Conservation (phyloP, 1,140 invertebrate genomes). For the Formica exsecta region DNA sequence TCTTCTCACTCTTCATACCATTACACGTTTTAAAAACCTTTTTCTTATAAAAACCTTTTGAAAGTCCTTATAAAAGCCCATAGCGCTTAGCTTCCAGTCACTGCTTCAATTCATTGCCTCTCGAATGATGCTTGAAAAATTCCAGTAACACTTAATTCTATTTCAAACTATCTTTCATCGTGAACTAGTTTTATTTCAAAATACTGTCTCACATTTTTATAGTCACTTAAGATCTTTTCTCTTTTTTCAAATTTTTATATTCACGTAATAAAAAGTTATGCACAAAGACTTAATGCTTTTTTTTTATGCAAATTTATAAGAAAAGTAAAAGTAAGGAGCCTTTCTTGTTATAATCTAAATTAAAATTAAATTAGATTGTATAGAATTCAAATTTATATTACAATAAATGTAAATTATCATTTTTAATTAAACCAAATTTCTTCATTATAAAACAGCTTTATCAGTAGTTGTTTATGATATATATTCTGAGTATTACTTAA, state of each 20-base stretch:
- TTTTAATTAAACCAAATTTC: neutral
- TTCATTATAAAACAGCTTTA: neutral
- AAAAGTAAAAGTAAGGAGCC: neutral
- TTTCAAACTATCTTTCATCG: neutral
- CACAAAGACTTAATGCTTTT: neutral
- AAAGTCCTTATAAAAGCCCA: slow-evolving; percentile 32
- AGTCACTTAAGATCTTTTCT: neutral
- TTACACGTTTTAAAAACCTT: neutral
- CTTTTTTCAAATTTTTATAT: neutral
- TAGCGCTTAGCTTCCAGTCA: slow-evolving; percentile 36
- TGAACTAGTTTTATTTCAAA: slow-evolving; percentile 10
- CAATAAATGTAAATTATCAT: neutral
- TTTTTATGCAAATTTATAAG: slow-evolving; percentile 1
- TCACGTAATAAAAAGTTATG: neutral
- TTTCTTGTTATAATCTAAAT: neutral
- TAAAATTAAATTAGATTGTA: neutral
- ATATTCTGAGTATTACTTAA: neutral
- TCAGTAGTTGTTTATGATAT: neutral
- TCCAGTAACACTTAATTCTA: slow-evolving; percentile 23
- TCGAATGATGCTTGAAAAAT: slow-evolving; percentile 26
- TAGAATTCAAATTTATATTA: neutral
- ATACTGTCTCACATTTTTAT: slow-evolving; percentile 8
- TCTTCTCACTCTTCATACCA: slow-evolving; percentile 22
- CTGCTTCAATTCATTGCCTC: slow-evolving; percentile 23
- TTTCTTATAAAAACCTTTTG: slow-evolving; percentile 16